Evolutionary conservation across 2,888 invertebrate genomes (phyloP), one percentile per base, ranked within the genome.

Genomic region (Scaptomyza caliginosa): DNA sequence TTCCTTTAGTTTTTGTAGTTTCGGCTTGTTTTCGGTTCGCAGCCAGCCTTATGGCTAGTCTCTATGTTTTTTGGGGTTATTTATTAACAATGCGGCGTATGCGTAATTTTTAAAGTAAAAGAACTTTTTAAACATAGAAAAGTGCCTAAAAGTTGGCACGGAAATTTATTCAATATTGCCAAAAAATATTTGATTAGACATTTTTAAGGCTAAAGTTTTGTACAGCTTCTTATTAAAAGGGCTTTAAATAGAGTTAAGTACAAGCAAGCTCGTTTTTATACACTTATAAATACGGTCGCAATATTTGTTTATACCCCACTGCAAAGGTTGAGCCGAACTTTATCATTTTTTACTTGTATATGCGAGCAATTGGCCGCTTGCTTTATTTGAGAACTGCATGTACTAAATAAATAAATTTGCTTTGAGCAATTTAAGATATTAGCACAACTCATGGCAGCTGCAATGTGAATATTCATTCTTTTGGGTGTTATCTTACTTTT

Each of bases 11-110:
- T 42, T 43, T 16, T 48, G 50, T 57, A 24, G 38, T 52, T 65
- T 57, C 4, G 3, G 5, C 1, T 43, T 36, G 13, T 42, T 49
- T 71, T 55, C 39, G 34, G 36, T 4, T 45, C 42, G 38, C 58
- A 51, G 19, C 54, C 60, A 45, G 19, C 54, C 56, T 60, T 52
- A 52, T 16, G 34, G 40, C 50, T 45, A 28, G 58, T 69, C n/a
- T 19, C n/a, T 56, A 71, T 74, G 68, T 67, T 74, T 69, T 70
- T 74, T 63, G 50, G 59, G 55, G 46, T 74, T 74, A 85, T 82
- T 78, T 75, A 62, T 75, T 57, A 65, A 56, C 64, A 65, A 71
- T 50, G 50, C 36, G 65, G 59, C 65, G 67, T 74, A 87, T 67
- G 36, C 67, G 82, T 30, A 57, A 74, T 55, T 56, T 57, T 77